Percentiles rank a stretch among this genome's conserved stretches.
Evolutionary conservation across 2,888 invertebrate species (phyloP).

Genomic region (Leucania comma): DNA sequence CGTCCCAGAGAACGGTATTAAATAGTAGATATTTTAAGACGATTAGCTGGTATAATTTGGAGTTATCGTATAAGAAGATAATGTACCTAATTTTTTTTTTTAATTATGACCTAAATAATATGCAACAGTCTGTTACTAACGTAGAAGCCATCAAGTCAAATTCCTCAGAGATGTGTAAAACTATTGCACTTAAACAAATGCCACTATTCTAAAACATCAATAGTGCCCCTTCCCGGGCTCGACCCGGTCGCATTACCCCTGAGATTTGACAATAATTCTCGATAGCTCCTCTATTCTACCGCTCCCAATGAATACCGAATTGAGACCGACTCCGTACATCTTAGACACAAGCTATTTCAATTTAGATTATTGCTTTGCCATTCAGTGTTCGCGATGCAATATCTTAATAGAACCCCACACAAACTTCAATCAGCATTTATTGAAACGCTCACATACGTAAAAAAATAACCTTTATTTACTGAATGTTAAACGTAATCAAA

Average conservation of each 20-base stretch:
- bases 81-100: background rate
- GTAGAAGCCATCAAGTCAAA: conserved; percentile 6
- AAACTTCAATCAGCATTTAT: conserved; percentile 60
- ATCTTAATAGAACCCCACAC: conserved; percentile 72
- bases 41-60: background rate
- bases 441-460: conserved; percentile 38
- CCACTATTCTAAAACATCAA: conserved; percentile 61
- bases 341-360: conserved; percentile 85
- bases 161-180: conserved; percentile 27
- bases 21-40: background rate
- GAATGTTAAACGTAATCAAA: conserved; percentile 75
- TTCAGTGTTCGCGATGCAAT: conserved; percentile 69
- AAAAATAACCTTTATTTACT: conserved; percentile 56
- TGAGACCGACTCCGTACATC: conserved; percentile 76
- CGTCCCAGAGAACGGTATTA: too few relatives aligned
- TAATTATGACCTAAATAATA: background rate
- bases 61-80: background rate
- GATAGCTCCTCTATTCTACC: conserved; percentile 83
- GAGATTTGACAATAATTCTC: conserved; percentile 89
- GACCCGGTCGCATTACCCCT: conserved; percentile 79
- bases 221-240: conserved; percentile 68
- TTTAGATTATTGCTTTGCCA: conserved; percentile 85
- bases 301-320: conserved; percentile 87
- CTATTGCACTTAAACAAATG: conserved; percentile 54
- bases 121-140: background rate